Evolutionary conservation across 2,797 vertebrate genomes (phyloP).

Genomic region (Xenops minutus): DNA sequence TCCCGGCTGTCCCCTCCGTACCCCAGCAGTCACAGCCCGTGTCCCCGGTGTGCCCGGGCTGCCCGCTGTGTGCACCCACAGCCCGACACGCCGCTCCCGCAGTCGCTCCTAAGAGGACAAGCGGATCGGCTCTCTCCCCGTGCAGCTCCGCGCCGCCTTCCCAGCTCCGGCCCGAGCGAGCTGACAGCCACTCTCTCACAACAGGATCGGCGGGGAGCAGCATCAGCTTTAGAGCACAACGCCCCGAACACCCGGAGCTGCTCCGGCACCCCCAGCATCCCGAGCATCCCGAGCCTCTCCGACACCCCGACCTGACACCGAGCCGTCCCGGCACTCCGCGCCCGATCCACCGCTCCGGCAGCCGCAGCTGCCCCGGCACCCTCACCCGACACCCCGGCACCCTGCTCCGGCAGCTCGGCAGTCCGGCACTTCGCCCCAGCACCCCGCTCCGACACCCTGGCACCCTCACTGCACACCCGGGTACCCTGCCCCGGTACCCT

Average conservation of each 20-base stretch:
- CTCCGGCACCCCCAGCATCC: background rate
- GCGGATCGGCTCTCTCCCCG: background rate
- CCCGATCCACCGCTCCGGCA: background rate
- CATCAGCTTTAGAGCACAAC: background rate
- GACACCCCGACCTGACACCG: background rate
- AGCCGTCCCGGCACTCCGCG: background rate
- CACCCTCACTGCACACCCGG: background rate
- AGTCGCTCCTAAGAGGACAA: background rate
- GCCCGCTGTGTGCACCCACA: too few species aligned
- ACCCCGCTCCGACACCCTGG: too few species aligned
- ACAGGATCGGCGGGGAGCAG: background rate
- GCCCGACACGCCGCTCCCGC: background rate
- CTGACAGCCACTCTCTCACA: background rate
- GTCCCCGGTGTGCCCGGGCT: too few species aligned
- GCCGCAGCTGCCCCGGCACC: background rate
- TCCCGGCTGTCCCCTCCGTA: too few species aligned
- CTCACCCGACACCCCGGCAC: background rate
- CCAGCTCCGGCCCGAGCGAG: background rate
- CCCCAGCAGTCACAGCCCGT: too few species aligned
- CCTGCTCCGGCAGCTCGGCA: background rate
- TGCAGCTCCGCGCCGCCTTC: background rate
- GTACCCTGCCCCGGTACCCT: too few species aligned
- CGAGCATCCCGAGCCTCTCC: background rate
- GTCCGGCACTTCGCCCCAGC: too few species aligned
- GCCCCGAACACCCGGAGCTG: background rate